Conservation (phyloP, 2,888 invertebrate species). For the Caradrina clavipalpis region DNA sequence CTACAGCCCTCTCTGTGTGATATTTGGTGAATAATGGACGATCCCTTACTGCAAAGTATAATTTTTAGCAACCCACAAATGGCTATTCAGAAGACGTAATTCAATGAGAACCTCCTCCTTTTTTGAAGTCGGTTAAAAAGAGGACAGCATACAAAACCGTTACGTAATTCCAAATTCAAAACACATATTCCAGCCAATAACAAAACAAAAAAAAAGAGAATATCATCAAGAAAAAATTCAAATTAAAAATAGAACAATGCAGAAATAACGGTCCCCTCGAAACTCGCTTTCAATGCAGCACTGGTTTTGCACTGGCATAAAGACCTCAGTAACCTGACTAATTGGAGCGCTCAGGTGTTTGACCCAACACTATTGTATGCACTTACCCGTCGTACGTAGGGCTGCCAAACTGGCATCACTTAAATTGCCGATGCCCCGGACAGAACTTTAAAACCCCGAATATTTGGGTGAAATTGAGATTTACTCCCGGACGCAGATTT, state of each 20-base stretch:
- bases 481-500: no score
- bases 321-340: constrained; percentile 70
- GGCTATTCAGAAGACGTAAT: no score
- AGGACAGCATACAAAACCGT: neutral
- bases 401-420: no score
- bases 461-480: no score
- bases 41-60: no score
- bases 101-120: no score
- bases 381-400: constrained; percentile 10
- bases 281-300: constrained; percentile 49
- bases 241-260: constrained; percentile 47
- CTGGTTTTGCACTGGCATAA: constrained; percentile 33
- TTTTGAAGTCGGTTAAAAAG: no score
- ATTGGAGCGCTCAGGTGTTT: constrained; percentile 85
- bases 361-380: constrained; percentile 70
- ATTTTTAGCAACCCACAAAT: no score
- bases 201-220: neutral
- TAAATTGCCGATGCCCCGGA: no score
- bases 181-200: neutral
- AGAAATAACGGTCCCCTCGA: constrained; percentile 33
- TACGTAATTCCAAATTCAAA: neutral
- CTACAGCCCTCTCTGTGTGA: no score
- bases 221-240: constrained; percentile 1
- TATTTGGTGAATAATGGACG: no score
- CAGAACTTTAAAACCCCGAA: no score